phyloP scores from a whole-genome alignment of 2,888 invertebrate genomes.

The Carpatolechia fugitivella region DNA sequence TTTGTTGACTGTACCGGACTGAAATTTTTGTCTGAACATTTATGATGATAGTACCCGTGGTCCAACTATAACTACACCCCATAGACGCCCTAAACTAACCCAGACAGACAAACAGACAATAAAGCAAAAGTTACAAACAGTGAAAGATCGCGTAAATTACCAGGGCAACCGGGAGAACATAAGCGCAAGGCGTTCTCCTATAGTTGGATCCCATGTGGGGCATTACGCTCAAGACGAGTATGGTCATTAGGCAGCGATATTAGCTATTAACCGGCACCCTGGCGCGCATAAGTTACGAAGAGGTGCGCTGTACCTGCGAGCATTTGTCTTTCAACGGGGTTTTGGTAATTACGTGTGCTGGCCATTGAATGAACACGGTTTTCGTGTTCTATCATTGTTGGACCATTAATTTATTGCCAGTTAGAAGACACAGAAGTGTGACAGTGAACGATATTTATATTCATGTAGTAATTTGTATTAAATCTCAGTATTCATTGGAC shows the following conservation, averaged over 20 bases:
- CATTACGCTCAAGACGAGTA: slow-evolving; percentile 71
- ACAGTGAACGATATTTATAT: background rate
- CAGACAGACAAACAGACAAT: slow-evolving; percentile 20
- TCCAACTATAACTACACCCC: background rate
- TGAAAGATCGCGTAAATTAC: slow-evolving; percentile 45
- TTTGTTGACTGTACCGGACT: too few relatives aligned
- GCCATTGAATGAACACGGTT: background rate
- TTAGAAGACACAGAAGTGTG: background rate
- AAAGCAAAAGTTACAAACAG: slow-evolving; percentile 26
- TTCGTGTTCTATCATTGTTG: background rate
- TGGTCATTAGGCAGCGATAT: slow-evolving; percentile 78
- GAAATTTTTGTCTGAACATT: too few relatives aligned
- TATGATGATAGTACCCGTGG: too few relatives aligned
- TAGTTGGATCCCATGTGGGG: slow-evolving; percentile 61
- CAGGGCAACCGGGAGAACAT: slow-evolving; percentile 37
- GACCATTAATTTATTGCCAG: background rate
- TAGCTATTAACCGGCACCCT: slow-evolving; percentile 75
- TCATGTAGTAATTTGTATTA: too few relatives aligned
- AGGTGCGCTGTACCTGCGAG: slow-evolving; percentile 31
- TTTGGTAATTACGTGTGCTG: slow-evolving; percentile 34
- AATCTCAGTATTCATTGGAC: too few relatives aligned
- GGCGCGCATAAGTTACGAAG: slow-evolving; percentile 60
- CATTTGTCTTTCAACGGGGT: slow-evolving; percentile 59
- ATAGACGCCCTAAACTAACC: background rate
- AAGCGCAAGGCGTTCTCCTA: slow-evolving; percentile 39